These are phyloP conservation scores for Pituophis catenifer DNA, from an alignment of 2,113 vertebrate genomes.

Conservation along the genomic window DNA sequence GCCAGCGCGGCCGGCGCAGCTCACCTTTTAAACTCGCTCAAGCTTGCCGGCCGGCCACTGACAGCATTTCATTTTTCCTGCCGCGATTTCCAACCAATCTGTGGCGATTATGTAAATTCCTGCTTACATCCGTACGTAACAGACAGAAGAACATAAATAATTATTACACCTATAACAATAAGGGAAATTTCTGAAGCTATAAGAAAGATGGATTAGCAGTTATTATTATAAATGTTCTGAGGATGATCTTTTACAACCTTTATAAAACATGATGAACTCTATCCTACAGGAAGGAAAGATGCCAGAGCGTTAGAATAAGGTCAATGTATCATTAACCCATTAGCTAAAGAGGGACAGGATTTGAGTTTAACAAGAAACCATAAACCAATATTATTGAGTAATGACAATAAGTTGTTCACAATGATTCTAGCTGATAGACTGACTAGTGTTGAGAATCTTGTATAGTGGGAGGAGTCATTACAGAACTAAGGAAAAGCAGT, in stretches of 20 bases:
- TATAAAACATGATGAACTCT: not conserved
- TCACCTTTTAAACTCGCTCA: too few relatives aligned
- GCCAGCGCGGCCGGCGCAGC: too few relatives aligned
- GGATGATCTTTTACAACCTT: not conserved
- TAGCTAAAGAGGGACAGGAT: not conserved
- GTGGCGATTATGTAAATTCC: too few relatives aligned
- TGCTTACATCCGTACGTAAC: too few relatives aligned
- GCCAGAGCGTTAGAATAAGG: not conserved
- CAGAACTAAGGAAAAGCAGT: not conserved
- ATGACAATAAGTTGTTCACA: not conserved
- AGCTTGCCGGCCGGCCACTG: too few relatives aligned
- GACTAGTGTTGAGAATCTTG: not conserved
- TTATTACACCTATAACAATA: not conserved
- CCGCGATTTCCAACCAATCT: too few relatives aligned
- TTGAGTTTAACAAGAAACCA: not conserved
- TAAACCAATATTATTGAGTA: not conserved
- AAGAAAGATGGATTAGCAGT: not conserved
- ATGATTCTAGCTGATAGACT: not conserved
- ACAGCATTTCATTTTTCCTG: too few relatives aligned
- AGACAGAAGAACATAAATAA: not conserved
- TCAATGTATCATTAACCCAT: not conserved
- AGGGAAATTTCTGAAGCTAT: not conserved
- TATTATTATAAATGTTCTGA: not conserved
- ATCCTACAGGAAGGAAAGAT: not conserved
- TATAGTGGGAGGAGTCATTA: not conserved